Evolutionary conservation across 2,113 vertebrate species (phyloP), one percentile per base, ranked within the genome.

Genomic region (Peromyscus polionotus): DNA sequence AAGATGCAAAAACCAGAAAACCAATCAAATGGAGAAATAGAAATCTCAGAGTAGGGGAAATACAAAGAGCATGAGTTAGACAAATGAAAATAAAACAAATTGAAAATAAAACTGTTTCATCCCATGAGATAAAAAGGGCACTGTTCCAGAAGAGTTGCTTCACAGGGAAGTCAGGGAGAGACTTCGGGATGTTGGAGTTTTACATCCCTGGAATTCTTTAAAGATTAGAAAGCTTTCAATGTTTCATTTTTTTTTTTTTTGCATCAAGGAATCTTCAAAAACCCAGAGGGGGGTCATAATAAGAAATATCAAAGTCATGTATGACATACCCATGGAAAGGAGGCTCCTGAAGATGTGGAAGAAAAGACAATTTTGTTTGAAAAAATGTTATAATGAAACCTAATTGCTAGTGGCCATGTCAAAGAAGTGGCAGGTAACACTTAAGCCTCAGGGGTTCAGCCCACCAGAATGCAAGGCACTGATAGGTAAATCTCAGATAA

Each of bases 71-170:
- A 10, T 24, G 39, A 63, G 51, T 75, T 75, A 88, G 16, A 16
- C 39, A 59, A 45, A 67, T 73, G 70, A 73, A 94, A 79, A 72
- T 79, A 75, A 94, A 93, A 87, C 31, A 86, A 94, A 63, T 81
- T 81, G 33, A 42, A 81, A 94, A 76, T 14, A 86, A 94, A 90
- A 36, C n/a, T 33, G 9, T 68, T 75, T 13, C 36, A 68, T 65
- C 3, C 28, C 24, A 45, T 45, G 57, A 83, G 22, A 54, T 73
- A 54, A 33, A 92, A 61, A 80, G n/a, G n/a, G 45, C 42, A 72
- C 11, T 28, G 42, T 0, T 42, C 51, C 3, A 84, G 28, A 7
- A 70, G 13, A 91, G 3, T 3, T 90, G 13, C 54, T 80, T 90
- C 61, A 31, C 24, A 65, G 81, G 73, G 26, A 45, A 61, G 80